phyloP scores from a whole-genome alignment of 2,888 invertebrate species.

The Diplazon laetatorius region DNA sequence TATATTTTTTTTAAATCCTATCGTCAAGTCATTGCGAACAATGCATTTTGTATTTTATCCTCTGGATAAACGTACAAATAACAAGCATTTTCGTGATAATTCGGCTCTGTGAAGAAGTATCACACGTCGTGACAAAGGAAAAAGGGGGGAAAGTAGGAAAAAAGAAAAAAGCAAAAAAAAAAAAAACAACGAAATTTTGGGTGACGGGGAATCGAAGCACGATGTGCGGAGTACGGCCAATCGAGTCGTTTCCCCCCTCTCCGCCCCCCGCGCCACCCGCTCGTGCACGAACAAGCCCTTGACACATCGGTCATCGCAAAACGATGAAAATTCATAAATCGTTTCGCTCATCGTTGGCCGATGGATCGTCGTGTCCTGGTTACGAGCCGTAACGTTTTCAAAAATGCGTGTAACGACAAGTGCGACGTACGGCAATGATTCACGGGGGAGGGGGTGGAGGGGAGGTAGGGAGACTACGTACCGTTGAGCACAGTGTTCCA shows the following conservation, averaged over 20 bases:
- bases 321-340: background rate
- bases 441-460: no score
- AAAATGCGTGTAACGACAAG: slow-evolving; percentile 33
- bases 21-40: slow-evolving; percentile 18
- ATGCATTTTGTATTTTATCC: slow-evolving; percentile 29
- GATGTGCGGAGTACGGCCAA: slow-evolving; percentile 18
- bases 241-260: background rate
- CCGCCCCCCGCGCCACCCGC: no score
- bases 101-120: slow-evolving; percentile 12
- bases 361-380: background rate
- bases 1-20: slow-evolving; percentile 19
- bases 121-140: slow-evolving; percentile 48
- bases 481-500: slow-evolving; percentile 79
- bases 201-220: slow-evolving; percentile 47
- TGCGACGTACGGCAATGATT: slow-evolving; percentile 39
- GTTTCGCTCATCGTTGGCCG: background rate
- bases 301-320: slow-evolving; percentile 31
- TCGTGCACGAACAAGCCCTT: no score
- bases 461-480: no score
- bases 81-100: slow-evolving; percentile 6
- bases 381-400: background rate
- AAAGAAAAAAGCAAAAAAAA: slow-evolving; percentile 1
- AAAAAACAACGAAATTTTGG: slow-evolving; percentile 33
- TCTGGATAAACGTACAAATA: slow-evolving; percentile 24
- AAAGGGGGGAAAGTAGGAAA: slow-evolving; percentile 2